Evolutionary conservation across 2,113 vertebrate species (phyloP), one percentile per base, ranked within the genome.

Genomic region (Accipiter virgatus): DNA sequence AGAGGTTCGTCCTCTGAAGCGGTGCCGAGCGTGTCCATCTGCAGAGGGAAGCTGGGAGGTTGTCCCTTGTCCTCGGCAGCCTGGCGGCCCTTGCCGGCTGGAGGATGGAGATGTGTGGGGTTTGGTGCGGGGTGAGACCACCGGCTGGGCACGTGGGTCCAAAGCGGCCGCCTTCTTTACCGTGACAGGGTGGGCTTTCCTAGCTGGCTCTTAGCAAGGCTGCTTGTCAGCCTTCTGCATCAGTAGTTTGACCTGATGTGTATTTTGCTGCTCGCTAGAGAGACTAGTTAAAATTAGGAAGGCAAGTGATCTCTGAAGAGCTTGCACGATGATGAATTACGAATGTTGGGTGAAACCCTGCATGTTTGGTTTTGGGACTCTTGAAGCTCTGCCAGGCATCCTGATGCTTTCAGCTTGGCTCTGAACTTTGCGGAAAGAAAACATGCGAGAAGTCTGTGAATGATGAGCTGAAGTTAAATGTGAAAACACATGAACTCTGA

Each of bases 21-120:
- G 4, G 13, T 0, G 1, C 4, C 1, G 26, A 52, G 13, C 2
- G 0, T 4, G 20, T 45, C 40, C 42, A 40, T 56, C 23, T 38
- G 66, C 70, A 53, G 74, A 45, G 43, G 36, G 43, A 42, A 80
- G 36, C 72, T 40, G 32, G 20, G 36, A 38, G 43, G 45, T 23
- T 3, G 1, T 2, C 2, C 50, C 56, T 38, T n/a, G 8, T 31
- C 50, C 52, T 75, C 11, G 1, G 42, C 45, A 83, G 52, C 42
- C 22, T 50, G 48, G 53, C 62, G 66, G 42, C 27, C 23, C 0
- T 0, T 70, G 16, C 45, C 0, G 3, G 21, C 16, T 2, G 2
- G 47, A 63, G 59, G 40, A 18, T 2, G 36, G 73, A 81, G 42
- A 8, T 23, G 12, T 1, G 4, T 2, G 31, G 38, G 31, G 31